A percentile compares a stretch with the other conserved stretches of the same genome.
Evolutionary conservation across 2,113 vertebrate species (phyloP).

Genomic region (Bubo scandiacus): DNA sequence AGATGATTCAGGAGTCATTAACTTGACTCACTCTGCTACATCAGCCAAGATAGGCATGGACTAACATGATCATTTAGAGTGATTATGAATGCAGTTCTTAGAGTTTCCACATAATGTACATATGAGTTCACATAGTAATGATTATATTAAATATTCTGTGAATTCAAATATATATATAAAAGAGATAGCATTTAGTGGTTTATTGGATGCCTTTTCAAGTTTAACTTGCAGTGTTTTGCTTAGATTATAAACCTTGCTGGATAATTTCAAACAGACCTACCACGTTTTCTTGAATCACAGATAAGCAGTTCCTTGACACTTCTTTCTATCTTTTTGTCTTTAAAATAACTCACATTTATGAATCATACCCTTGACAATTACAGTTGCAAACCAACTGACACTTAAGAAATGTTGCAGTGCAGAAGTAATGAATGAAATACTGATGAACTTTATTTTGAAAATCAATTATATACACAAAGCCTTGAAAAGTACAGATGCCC

Average conservation of each 20-base stretch:
- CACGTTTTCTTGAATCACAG: background rate
- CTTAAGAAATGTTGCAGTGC: constrained; percentile 50
- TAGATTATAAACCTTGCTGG: background rate
- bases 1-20: background rate
- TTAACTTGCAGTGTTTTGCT: background rate
- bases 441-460: background rate
- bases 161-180: background rate
- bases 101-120: background rate
- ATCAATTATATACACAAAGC: constrained; percentile 11
- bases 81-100: background rate
- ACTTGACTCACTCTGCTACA: background rate
- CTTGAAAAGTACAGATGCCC: constrained; percentile 14
- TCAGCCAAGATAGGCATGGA: background rate
- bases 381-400: constrained; percentile 60
- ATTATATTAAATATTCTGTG: background rate
- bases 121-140: background rate
- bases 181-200: background rate
- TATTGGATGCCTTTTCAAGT: background rate
- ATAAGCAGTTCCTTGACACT: constrained; percentile 39
- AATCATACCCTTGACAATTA: constrained; percentile 54
- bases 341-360: constrained; percentile 56
- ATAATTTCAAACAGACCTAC: background rate
- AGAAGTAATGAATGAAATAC: background rate
- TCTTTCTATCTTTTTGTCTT: constrained; percentile 10
- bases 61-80: background rate